Evolutionary conservation across 2,797 vertebrate genomes (phyloP), one percentile per base, ranked within the genome.

Genomic region (Intellagama lesueurii): DNA sequence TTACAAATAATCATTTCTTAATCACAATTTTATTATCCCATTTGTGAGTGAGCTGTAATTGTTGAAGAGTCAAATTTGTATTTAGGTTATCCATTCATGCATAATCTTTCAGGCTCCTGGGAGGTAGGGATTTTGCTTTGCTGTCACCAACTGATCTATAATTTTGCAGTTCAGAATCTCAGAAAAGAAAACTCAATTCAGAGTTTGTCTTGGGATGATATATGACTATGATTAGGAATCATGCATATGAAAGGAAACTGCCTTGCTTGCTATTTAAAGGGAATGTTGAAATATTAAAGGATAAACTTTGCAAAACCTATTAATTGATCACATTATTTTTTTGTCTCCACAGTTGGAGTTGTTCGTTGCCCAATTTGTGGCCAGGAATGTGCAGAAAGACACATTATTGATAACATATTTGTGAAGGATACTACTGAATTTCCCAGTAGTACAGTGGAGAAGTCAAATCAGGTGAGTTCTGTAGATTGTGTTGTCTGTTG

Each of bases 401-500:
- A 99, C 88, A 98, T 99, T 90, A 97, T 99, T 96, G 99, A 99
- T 94, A 99, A 99, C 92, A 99, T 98, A 96, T 99, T 99, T 96
- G 99, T 99, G 91, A 99, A 99, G 92, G 99, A 99, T 96, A 98
- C 98, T 28, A 98, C 98, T 56, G 99, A 99, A 92, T 98, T 99
- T 93, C 99, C 99, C 49, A 99, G 98, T 97, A 99, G 99, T 97
- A 99, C 99, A 1, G 98, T 99, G 94, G 99, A 99, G 95, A 99
- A 99, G 95, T 98, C 97, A 93, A 99, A 98, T 96, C 99, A 99
- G 98, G 99, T 99, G 83, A 94, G 97, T 96, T 60, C 77, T 56
- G 87, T 80, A 79, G 80, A 86, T 40, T 93, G 78, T 40, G 88
- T 86, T 77, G 91, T 95, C 83, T 89, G n/a, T 89, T 90, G 26